phyloP scores from a whole-genome alignment of 2,113 vertebrate genomes.

The Galbula dea region DNA sequence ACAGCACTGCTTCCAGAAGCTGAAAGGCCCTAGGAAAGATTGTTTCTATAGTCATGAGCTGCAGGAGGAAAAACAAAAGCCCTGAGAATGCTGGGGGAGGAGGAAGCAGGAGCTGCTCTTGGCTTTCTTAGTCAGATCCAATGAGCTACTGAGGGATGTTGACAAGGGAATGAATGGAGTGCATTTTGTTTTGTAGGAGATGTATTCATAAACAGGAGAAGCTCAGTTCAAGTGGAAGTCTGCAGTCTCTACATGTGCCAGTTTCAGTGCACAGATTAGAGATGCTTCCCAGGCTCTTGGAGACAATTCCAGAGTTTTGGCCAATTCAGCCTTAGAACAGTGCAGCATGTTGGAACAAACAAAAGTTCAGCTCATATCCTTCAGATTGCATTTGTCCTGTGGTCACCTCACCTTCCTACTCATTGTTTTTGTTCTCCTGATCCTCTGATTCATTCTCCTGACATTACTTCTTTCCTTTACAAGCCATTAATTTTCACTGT shows the following conservation, averaged over 20 bases:
- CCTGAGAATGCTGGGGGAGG: not conserved
- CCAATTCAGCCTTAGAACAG: not conserved
- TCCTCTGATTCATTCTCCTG: not conserved
- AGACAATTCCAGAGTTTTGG: conserved; percentile 16
- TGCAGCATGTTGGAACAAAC: not conserved
- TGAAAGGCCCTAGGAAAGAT: conserved; percentile 9
- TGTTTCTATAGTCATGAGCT: conserved; percentile 4
- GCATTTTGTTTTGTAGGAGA: not conserved
- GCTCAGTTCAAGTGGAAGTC: not conserved
- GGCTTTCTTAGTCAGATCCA: not conserved
- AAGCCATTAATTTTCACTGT: conserved; percentile 2
- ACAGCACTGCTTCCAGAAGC: not conserved
- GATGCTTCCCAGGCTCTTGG: not conserved
- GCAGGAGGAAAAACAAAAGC: not conserved
- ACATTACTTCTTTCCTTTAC: not conserved
- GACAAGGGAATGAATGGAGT: not conserved
- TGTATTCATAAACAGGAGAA: not conserved
- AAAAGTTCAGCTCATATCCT: not conserved
- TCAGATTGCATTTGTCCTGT: not conserved
- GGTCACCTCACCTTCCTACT: not conserved
- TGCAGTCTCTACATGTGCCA: not conserved
- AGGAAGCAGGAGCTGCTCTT: not conserved
- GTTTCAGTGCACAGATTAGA: conserved; percentile 7
- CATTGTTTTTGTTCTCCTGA: not conserved
- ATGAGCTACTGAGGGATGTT: not conserved